phyloP scores from a whole-genome alignment of 2,113 vertebrate genomes.

The Elachura formosa region DNA sequence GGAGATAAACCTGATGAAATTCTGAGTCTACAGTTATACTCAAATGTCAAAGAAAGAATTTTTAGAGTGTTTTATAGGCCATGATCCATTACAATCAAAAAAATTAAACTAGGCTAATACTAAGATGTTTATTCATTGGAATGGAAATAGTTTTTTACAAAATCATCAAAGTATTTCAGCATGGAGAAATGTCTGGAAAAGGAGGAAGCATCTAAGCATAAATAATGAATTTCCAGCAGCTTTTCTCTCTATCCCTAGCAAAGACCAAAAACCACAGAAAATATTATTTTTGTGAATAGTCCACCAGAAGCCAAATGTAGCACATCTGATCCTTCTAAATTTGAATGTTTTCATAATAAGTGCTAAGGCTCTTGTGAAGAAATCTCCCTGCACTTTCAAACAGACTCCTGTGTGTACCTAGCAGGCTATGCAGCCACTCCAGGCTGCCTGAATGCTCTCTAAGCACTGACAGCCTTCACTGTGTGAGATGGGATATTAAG shows the following conservation, averaged over 20 bases:
- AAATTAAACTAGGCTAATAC: neutral
- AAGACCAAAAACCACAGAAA: neutral
- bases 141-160: neutral
- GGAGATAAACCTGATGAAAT: neutral
- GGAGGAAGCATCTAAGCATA: neutral
- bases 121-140: neutral
- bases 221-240: neutral
- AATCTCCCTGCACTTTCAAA: neutral
- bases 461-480: neutral
- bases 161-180: neutral
- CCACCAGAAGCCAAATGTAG: neutral
- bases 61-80: neutral
- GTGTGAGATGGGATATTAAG: neutral
- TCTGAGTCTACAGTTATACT: neutral
- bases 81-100: neutral
- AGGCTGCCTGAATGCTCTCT: neutral
- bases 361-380: neutral
- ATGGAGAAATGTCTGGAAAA: neutral
- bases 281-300: neutral
- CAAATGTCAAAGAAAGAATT: neutral
- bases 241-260: neutral
- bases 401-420: neutral
- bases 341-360: neutral
- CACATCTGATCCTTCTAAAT: neutral
- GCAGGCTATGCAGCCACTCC: neutral